Conservation (phyloP, 2,113 vertebrate genomes). For the Glaucidium brasilianum region DNA sequence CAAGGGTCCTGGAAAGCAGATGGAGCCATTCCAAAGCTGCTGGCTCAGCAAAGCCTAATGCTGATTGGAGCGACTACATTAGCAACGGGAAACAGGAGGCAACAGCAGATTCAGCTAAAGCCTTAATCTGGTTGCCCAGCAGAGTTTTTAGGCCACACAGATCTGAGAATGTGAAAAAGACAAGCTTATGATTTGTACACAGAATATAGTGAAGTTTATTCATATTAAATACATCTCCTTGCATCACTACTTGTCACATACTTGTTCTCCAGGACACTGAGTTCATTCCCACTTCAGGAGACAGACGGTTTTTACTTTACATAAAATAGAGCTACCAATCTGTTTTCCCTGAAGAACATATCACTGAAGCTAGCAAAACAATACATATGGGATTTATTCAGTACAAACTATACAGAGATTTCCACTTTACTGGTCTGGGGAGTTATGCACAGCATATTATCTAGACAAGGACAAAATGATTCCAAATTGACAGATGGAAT, state of each 20-base stretch:
- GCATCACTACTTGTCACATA: neutral
- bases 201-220: conserved; percentile 38
- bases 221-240: neutral
- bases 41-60: neutral
- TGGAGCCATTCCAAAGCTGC: neutral
- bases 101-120: neutral
- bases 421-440: neutral
- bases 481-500: neutral
- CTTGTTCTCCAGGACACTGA: neutral
- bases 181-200: neutral
- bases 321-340: neutral
- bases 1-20: neutral
- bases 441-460: neutral
- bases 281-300: neutral
- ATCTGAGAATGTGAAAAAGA: neutral
- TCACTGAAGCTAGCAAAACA: neutral
- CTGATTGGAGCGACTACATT: neutral
- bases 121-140: neutral
- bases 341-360: neutral
- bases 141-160: neutral
- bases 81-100: neutral
- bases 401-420: neutral
- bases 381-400: neutral
- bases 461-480: neutral
- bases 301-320: neutral